Percentiles rank a stretch among this genome's conserved stretches.
phyloP scores from a whole-genome alignment of 2,888 invertebrate species.

The Orthosia gracilis region DNA sequence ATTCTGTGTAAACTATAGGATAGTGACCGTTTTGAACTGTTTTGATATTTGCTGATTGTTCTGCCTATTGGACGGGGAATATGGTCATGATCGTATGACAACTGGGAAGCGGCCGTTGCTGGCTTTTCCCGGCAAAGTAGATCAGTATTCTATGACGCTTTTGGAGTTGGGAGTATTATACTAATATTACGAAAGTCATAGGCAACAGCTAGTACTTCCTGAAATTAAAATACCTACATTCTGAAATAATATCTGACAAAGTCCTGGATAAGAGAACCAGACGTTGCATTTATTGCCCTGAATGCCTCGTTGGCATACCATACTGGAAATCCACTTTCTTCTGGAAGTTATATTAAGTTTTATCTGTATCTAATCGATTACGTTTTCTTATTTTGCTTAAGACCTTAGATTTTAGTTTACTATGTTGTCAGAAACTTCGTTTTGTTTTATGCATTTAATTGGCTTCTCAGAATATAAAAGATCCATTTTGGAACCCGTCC shows the following conservation, averaged over 20 bases:
- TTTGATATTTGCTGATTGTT: constrained; percentile 43
- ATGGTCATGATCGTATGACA: background rate
- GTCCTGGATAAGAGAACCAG: background rate
- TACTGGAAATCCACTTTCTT: background rate
- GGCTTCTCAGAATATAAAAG: constrained; percentile 18
- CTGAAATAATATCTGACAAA: background rate
- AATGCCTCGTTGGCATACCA: background rate
- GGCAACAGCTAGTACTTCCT: too few species aligned
- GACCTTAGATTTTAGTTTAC: background rate
- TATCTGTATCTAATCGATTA: background rate
- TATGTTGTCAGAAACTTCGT: constrained; percentile 1
- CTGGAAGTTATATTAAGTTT: background rate
- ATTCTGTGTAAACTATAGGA: constrained; percentile 61
- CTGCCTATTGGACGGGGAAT: background rate
- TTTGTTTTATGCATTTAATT: constrained; percentile 31
- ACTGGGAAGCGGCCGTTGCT: too few species aligned
- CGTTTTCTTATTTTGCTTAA: background rate
- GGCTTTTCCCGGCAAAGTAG: background rate
- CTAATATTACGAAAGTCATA: too few species aligned
- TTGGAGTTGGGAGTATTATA: background rate
- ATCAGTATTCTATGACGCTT: background rate
- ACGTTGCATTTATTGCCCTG: background rate
- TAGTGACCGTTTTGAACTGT: constrained; percentile 33
- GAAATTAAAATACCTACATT: too few species aligned
- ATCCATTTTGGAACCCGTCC: constrained; percentile 54